Conservation (phyloP, 1,140 invertebrate species). For the Coptotermes formosanus region DNA sequence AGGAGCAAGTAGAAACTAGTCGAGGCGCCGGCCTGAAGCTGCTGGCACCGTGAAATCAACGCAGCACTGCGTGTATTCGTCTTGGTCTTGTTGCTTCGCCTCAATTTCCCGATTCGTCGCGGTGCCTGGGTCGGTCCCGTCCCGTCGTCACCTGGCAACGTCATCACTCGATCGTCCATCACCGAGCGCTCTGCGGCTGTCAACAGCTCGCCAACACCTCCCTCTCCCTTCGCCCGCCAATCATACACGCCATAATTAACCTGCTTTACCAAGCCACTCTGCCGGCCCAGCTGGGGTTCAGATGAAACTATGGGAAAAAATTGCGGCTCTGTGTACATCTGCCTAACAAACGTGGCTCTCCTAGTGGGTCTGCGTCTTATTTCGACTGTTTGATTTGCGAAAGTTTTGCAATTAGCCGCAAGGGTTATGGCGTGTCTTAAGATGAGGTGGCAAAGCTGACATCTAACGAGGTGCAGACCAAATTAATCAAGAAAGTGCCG, state of each 20-base stretch:
- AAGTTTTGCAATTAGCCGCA: too few relatives aligned
- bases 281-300: slow-evolving; percentile 8
- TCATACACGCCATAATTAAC: background rate
- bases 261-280: background rate
- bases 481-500: too few relatives aligned
- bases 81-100: slow-evolving; percentile 15
- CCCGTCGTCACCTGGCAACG: slow-evolving; percentile 27
- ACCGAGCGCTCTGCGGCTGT: background rate
- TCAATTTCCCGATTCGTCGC: slow-evolving; percentile 30
- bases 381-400: too few relatives aligned
- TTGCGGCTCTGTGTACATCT: background rate
- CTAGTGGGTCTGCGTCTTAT: too few relatives aligned
- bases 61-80: background rate
- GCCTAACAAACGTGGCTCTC: too few relatives aligned
- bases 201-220: background rate
- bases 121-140: background rate
- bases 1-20: too few relatives aligned
- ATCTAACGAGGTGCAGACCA: too few relatives aligned
- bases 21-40: too few relatives aligned
- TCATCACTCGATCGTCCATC: slow-evolving; percentile 29
- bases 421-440: too few relatives aligned
- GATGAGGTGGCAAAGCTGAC: too few relatives aligned
- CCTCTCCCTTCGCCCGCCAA: background rate
- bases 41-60: background rate
- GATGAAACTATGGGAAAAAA: background rate